Percentiles rank a stretch among this genome's conserved stretches.
phyloP scores from a whole-genome alignment of 2,888 invertebrate genomes.

The Xylophagus ater region DNA sequence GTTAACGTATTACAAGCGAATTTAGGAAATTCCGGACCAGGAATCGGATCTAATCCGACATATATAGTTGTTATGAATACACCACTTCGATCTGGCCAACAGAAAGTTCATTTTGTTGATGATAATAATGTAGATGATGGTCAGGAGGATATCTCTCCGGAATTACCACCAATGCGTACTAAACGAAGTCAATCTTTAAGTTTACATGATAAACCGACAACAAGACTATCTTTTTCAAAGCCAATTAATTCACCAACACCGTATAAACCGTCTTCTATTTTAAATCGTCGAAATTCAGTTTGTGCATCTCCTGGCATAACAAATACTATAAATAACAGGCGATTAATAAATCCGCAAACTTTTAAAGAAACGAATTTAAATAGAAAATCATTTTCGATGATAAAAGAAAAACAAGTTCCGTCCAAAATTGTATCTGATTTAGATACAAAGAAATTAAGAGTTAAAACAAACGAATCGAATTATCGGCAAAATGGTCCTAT shows the following conservation, averaged over 20 bases:
- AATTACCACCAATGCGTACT: conserved; percentile 2
- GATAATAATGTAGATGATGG: conserved; percentile 1
- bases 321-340: background rate
- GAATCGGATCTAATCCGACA: conserved; percentile 21
- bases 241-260: conserved; percentile 2
- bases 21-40: conserved; percentile 1
- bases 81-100: conserved; percentile 3
- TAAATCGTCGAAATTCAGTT: conserved; percentile 6
- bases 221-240: background rate
- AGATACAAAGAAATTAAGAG: conserved; percentile 6
- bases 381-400: background rate
- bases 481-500: conserved; percentile 23
- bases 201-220: conserved; percentile 21
- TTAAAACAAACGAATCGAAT: conserved; percentile 19
- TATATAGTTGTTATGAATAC: conserved; percentile 27
- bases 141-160: conserved; percentile 6
- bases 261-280: background rate
- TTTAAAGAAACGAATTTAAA: no score
- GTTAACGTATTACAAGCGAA: conserved; percentile 19
- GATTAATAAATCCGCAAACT: background rate
- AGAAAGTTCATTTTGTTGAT: background rate
- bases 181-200: conserved; percentile 27
- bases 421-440: conserved; percentile 1
- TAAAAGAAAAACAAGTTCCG: background rate
- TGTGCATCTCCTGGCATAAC: background rate